Base-by-base conservation (phyloP, 2,113 vertebrate genomes). In the Pogonocichla stellata region DNA sequence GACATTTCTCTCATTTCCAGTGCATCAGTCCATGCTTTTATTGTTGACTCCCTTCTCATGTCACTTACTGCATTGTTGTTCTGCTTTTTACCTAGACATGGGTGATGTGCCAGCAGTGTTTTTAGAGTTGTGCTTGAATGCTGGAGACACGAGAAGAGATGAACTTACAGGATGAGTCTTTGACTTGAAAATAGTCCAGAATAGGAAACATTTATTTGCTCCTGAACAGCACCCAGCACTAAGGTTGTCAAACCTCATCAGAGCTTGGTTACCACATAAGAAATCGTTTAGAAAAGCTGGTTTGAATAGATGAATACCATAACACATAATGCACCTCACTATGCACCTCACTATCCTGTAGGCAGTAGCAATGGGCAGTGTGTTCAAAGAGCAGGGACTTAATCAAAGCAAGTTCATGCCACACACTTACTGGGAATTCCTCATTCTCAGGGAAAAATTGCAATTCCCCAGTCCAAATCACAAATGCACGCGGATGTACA, bases 301-400 rank as follows among this genome's bases (percentile, higher is more conserved):
- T 61, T 53, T 34, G 36, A 81, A 45, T 11, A 81, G 34, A 66
- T 53, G 26, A 72, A 14, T 7, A 43, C 24, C 9, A 2, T 17
- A 83, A 18, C 2, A 0, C 17, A 40, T 10, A 38, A 72, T 11
- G 20, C 23, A 48, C 31, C 28, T 61, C 62, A 51, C 53, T 56
- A 54, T 62, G 26, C 18, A 54, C 40, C 23, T 34, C 60, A 54
- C 31, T 8, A 0, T 73, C 28, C 60, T 34, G 4, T 1, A 4
- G 13, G 40, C 26, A 83, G 33, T 14, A 42, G 31, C 0, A 0
- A 29, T 15, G n/a, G 28, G 24, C 2, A 1, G 25, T 4, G 28
- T 26, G 10, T 36, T 47, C 29, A 50, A 62, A 78, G 19, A 47
- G 5, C 28, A 74, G 6, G 8, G 8, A 34, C 14, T 62, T 70